These are phyloP conservation scores for Siniperca obscura DNA, from an alignment of 2,797 vertebrate species.

Conservation along the genomic window DNA sequence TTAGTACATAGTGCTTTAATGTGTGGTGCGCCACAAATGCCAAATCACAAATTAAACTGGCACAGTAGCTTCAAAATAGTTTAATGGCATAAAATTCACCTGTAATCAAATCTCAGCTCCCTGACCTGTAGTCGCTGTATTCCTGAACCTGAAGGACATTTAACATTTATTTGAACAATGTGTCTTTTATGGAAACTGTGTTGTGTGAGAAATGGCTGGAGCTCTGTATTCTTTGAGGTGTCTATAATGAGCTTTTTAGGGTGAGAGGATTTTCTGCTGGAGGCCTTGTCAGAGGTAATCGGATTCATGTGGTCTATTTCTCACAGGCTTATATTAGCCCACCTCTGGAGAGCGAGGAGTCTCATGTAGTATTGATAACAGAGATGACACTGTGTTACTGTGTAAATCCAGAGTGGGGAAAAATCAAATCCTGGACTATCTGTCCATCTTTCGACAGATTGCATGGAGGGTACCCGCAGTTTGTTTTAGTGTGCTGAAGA, in stretches of 20 bases:
- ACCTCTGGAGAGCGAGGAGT: conserved; percentile 35
- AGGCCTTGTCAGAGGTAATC: conserved; percentile 66
- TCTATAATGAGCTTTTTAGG: conserved; percentile 66
- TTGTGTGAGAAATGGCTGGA: conserved; percentile 7
- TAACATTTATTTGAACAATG: conserved; percentile 4
- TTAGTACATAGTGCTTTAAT: not conserved
- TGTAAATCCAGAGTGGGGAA: conserved; percentile 3
- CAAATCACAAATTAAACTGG: conserved; percentile 38
- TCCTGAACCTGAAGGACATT: conserved; percentile 5
- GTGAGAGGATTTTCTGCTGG: conserved; percentile 58
- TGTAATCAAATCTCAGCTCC: conserved; percentile 33
- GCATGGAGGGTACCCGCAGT: not conserved
- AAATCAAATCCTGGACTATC: conserved; percentile 17
- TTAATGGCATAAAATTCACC: conserved; percentile 27
- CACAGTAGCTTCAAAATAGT: conserved; percentile 12
- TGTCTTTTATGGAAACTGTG: not conserved
- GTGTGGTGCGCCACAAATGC: conserved; percentile 31
- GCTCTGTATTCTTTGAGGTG: conserved; percentile 30
- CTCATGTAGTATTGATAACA: conserved; percentile 59
- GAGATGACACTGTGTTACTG: conserved; percentile 43
- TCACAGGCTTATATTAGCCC: conserved; percentile 49
- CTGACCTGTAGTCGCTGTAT: conserved; percentile 13
- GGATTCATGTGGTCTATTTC: conserved; percentile 63
- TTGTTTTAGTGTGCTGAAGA: conserved; percentile 15
- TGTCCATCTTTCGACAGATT: conserved; percentile 19